Conservation (phyloP, 2,888 invertebrate genomes). For the Andrena chrysosceles region DNA sequence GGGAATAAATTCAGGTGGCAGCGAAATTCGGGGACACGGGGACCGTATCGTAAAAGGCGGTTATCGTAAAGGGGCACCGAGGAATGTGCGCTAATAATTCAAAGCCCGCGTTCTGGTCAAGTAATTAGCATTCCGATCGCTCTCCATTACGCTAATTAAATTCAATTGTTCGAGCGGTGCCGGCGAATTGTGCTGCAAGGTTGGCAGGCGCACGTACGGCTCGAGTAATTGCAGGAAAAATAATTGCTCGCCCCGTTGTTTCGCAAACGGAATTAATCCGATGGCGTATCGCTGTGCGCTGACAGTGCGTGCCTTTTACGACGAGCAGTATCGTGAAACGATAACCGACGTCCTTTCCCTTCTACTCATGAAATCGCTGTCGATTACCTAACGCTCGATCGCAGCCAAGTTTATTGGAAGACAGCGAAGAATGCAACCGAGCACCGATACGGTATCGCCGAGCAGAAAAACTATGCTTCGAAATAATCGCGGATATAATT, state of each 20-base stretch:
- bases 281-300: slow-evolving; percentile 39
- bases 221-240: slow-evolving; percentile 60
- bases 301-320: slow-evolving; percentile 51
- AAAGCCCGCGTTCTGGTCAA: slow-evolving; percentile 46
- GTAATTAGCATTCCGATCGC: slow-evolving; percentile 66
- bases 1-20: slow-evolving; percentile 33
- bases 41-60: slow-evolving; percentile 24
- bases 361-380: slow-evolving; percentile 27
- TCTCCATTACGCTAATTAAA: slow-evolving; percentile 68
- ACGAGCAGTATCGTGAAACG: slow-evolving; percentile 21
- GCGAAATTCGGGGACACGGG: slow-evolving; percentile 34
- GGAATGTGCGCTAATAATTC: slow-evolving; percentile 55
- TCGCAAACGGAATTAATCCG: slow-evolving; percentile 54
- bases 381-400: slow-evolving; percentile 32
- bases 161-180: slow-evolving; percentile 62
- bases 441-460: slow-evolving; percentile 4
- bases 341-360: slow-evolving; percentile 39
- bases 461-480: not conserved
- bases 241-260: slow-evolving; percentile 52
- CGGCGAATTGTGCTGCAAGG: slow-evolving; percentile 39
- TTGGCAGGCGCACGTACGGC: slow-evolving; percentile 30
- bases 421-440: slow-evolving; percentile 26
- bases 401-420: slow-evolving; percentile 28
- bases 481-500: slow-evolving; percentile 13
- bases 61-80: slow-evolving; percentile 51